These are phyloP conservation scores for Saguinus midas DNA, from an alignment of 2,113 vertebrate species.

Conservation along the genomic window DNA sequence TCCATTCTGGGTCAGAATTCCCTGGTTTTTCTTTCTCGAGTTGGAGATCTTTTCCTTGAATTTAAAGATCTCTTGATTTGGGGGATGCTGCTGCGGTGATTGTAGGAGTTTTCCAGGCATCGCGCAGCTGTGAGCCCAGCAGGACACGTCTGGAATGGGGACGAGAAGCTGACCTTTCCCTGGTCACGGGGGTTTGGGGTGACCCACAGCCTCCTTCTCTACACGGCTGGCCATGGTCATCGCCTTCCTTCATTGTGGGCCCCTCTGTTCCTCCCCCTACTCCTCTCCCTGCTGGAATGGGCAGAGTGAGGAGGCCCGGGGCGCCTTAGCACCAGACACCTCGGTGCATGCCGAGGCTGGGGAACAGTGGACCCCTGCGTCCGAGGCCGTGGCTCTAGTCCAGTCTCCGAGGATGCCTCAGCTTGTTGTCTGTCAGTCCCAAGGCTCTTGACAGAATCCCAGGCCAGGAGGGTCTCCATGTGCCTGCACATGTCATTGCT, in stretches of 20 bases:
- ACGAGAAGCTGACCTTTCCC: accelerated
- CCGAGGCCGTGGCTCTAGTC: neutral
- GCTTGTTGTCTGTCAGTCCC: neutral
- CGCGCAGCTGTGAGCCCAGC: accelerated
- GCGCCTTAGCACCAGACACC: accelerated
- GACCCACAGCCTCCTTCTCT: neutral
- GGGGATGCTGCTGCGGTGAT: neutral
- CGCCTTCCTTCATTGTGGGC: accelerated
- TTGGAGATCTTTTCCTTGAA: neutral
- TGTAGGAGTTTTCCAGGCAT: neutral
- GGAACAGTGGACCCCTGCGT: accelerated
- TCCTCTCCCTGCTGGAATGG: neutral
- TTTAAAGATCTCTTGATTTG: neutral
- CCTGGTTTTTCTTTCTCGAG: neutral
- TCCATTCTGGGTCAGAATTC: neutral
- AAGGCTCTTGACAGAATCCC: too few species aligned
- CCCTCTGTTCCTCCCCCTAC: too few species aligned
- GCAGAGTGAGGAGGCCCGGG: accelerated
- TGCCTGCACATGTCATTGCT: neutral
- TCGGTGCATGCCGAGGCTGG: accelerated
- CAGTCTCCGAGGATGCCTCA: too few species aligned
- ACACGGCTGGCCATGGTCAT: accelerated
- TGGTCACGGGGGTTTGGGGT: accelerated
- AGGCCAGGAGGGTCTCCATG: accelerated
- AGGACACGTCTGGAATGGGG: accelerated